These are phyloP conservation scores for Drosophila carrolli DNA, from an alignment of 1,140 invertebrate species.

Conservation along the genomic window DNA sequence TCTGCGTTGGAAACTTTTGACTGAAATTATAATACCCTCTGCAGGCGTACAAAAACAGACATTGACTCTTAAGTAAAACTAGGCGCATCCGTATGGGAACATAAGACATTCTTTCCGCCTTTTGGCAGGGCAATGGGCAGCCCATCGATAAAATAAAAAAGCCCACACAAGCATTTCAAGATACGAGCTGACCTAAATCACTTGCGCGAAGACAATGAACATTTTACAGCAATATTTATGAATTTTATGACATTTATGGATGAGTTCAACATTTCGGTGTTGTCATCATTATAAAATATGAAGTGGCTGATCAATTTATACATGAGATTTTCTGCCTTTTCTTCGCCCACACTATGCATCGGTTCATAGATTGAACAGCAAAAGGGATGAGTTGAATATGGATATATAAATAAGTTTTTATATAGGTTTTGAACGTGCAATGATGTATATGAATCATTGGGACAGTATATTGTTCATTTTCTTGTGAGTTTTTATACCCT, in stretches of 20 bases:
- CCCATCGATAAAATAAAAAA: slow-evolving; percentile 21
- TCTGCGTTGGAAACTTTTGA: too few species aligned
- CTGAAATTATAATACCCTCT: too few species aligned
- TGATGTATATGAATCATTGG: slow-evolving; percentile 16
- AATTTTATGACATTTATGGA: slow-evolving; percentile 70
- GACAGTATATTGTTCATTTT: slow-evolving; percentile 22
- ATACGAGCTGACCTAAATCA: slow-evolving; percentile 33
- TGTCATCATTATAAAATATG: slow-evolving; percentile 59
- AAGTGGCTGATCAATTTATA: slow-evolving; percentile 55
- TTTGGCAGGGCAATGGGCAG: neutral
- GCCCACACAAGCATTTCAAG: slow-evolving; percentile 25
- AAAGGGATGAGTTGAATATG: slow-evolving; percentile 19
- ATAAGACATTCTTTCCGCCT: too few species aligned
- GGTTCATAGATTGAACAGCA: slow-evolving; percentile 8
- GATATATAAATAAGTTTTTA: slow-evolving; percentile 17
- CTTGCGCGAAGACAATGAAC: slow-evolving; percentile 37
- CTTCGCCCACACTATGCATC: slow-evolving; percentile 25
- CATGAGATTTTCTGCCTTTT: slow-evolving; percentile 34
- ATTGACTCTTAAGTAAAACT: too few species aligned
- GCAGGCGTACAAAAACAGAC: too few species aligned
- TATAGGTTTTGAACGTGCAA: slow-evolving; percentile 6
- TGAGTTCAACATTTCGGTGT: slow-evolving; percentile 51
- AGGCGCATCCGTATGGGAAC: too few species aligned
- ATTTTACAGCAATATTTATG: slow-evolving; percentile 60
- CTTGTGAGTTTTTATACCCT: slow-evolving; percentile 1